These are phyloP conservation scores for Zaprionus africanus DNA, from an alignment of 1,140 invertebrate species.

Conservation along the genomic window DNA sequence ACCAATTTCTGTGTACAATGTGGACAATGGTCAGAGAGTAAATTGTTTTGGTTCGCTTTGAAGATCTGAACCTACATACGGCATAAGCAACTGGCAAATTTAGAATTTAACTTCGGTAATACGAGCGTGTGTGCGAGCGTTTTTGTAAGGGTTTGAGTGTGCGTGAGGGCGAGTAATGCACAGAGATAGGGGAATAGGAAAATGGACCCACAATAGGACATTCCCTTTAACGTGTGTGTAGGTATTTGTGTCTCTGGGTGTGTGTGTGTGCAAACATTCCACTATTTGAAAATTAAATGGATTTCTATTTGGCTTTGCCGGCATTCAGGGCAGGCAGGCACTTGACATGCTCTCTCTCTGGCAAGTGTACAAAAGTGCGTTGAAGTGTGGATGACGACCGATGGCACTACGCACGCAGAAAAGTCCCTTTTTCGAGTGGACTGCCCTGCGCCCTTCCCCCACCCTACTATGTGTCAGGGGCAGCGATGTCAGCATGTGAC, in stretches of 20 bases:
- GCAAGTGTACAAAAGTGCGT: constrained; percentile 60
- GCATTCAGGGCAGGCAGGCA: constrained; percentile 46
- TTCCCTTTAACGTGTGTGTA: constrained; percentile 9
- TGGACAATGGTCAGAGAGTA: constrained; percentile 37
- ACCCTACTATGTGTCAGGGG: constrained; percentile 46
- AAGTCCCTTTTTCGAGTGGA: constrained; percentile 63
- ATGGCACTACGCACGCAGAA: constrained; percentile 28
- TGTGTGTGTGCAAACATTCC: constrained; percentile 64
- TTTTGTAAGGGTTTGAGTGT: neutral
- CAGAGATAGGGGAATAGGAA: constrained; percentile 17
- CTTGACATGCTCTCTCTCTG: constrained; percentile 59
- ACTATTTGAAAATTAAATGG: constrained; percentile 81
- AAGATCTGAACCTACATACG: constrained; percentile 20
- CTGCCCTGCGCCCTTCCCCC: neutral
- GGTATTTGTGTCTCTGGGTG: neutral
- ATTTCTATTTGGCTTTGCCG: constrained; percentile 75
- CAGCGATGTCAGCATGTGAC: constrained; percentile 58
- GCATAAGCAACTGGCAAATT: constrained; percentile 45
- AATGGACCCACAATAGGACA: constrained; percentile 27
- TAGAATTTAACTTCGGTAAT: constrained; percentile 27
- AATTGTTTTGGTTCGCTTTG: constrained; percentile 31
- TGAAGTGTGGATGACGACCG: constrained; percentile 55
- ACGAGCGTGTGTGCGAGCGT: neutral
- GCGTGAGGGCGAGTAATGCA: neutral
- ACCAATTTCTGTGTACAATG: constrained; percentile 50